Evolutionary conservation across 37 sponge, comb jelly and placozoan species (phyloP).

Genomic region (Oopsacas minuta): DNA sequence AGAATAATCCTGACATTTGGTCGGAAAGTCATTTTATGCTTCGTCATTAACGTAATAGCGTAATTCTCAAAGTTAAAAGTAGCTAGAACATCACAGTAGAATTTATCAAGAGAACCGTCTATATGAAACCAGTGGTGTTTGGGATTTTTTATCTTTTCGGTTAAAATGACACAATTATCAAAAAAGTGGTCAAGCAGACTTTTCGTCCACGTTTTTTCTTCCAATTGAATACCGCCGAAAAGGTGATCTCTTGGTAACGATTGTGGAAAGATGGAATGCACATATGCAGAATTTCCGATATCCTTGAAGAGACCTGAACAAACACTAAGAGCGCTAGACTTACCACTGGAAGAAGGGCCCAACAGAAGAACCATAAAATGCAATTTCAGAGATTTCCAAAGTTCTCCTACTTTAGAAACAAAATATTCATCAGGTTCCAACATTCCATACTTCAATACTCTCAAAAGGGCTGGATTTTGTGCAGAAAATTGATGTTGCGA

Average conservation of each 20-base stretch:
- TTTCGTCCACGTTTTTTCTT: neutral
- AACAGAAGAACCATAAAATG: neutral
- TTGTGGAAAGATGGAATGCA: neutral
- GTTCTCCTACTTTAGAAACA: neutral
- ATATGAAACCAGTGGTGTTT: neutral
- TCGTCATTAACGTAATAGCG: neutral
- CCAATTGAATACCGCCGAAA: neutral
- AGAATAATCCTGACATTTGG: neutral
- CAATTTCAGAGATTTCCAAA: neutral
- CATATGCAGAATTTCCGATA: neutral
- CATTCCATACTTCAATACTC: neutral
- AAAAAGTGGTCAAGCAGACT: neutral
- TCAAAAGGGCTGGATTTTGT: neutral
- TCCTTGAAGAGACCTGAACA: neutral
- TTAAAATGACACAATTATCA: neutral
- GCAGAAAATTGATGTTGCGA: neutral
- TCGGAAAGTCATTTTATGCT: neutral
- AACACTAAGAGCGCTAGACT: neutral
- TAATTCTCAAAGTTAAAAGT: slow-evolving; percentile 8
- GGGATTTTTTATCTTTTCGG: neutral
- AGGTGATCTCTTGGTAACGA: neutral
- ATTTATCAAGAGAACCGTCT: neutral
- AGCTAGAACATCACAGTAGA: neutral
- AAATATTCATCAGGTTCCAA: neutral
- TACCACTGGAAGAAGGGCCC: neutral